phyloP scores from a whole-genome alignment of 2,797 vertebrate genomes.

The Peromyscus aztecus region DNA sequence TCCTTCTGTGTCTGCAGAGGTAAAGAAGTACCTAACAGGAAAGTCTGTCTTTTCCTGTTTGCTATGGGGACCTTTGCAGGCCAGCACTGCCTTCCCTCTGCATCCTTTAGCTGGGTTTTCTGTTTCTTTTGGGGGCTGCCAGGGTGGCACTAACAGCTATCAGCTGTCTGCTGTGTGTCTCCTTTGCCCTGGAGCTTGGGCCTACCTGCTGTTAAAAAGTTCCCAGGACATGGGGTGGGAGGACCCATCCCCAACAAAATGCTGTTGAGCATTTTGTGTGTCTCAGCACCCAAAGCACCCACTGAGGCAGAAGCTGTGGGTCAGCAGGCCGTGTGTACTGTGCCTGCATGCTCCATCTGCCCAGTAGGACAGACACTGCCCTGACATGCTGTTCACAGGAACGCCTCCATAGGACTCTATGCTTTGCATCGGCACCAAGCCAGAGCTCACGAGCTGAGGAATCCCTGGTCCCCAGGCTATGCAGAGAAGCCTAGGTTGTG shows the following conservation, averaged over 20 bases:
- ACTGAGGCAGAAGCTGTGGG: too few species aligned
- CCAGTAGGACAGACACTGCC: fast-evolving
- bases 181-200: neutral
- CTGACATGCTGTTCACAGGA: neutral
- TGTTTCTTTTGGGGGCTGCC: neutral
- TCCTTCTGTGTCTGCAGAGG: neutral
- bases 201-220: neutral
- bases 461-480: neutral
- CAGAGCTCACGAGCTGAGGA: neutral
- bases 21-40: too few species aligned
- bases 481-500: neutral
- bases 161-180: neutral
- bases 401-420: neutral
- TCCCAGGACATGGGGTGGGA: neutral
- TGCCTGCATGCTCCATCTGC: neutral
- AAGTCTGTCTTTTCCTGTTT: neutral
- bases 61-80: neutral
- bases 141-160: too few species aligned
- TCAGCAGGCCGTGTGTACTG: fast-evolving
- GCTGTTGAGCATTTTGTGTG: neutral
- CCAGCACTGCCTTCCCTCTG: neutral
- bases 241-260: neutral
- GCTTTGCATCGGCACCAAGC: neutral
- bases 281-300: too few species aligned
- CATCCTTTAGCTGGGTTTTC: neutral